Evolutionary conservation across 2,113 vertebrate genomes (phyloP).

Genomic region (Dasyprocta punctata): DNA sequence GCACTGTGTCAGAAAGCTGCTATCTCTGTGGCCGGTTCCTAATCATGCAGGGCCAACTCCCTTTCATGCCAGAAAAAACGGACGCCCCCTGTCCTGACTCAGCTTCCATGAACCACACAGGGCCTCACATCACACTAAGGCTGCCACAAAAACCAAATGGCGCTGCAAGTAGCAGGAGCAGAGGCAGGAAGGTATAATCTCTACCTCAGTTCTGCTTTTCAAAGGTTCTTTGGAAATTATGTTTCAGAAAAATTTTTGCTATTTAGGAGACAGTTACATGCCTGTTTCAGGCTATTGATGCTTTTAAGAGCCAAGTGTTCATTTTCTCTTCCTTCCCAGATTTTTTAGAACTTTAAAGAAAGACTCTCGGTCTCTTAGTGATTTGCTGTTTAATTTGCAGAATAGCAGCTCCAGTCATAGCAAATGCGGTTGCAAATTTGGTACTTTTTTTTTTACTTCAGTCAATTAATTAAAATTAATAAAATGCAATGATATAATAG

Average conservation of each 20-base stretch:
- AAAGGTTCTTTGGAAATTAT: not conserved
- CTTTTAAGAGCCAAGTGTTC: not conserved
- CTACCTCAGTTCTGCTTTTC: not conserved
- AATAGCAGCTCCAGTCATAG: not conserved
- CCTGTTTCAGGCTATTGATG: not conserved
- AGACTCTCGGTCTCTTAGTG: not conserved
- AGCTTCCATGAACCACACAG: rapidly evolving
- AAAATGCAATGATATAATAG: not conserved
- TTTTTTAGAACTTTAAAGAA: not conserved
- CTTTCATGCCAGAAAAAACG: not conserved
- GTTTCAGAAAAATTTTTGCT: not conserved
- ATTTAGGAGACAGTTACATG: not conserved
- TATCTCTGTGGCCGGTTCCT: not conserved
- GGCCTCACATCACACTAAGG: not conserved
- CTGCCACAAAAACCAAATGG: not conserved
- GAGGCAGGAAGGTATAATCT: not conserved
- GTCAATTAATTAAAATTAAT: not conserved
- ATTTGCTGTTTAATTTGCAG: not conserved
- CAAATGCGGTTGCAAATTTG: not conserved
- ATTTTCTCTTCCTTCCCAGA: not conserved
- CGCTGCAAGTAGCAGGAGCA: not conserved
- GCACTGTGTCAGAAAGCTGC: not conserved
- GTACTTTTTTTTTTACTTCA: not conserved
- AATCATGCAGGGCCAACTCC: not conserved
- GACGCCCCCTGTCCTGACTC: not conserved